These are phyloP conservation scores for Apamea sordens DNA, from an alignment of 2,888 invertebrate species.

Conservation along the genomic window DNA sequence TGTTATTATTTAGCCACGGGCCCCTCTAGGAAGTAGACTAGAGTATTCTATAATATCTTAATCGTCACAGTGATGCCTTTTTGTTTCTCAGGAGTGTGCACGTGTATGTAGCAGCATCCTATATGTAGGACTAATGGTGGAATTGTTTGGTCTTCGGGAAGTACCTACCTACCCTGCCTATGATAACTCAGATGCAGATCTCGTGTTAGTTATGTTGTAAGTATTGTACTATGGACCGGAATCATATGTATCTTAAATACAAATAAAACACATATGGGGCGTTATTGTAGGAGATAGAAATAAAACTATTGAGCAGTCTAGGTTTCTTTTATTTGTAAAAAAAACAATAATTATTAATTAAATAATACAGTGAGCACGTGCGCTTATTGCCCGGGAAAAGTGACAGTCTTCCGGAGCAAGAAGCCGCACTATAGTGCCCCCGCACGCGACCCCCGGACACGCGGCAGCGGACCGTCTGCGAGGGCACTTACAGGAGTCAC, in stretches of 20 bases:
- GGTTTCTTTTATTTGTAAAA: slow-evolving; percentile 89
- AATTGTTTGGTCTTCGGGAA: not conserved
- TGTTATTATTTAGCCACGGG: too few relatives aligned
- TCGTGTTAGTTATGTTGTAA: not conserved
- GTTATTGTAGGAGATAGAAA: slow-evolving; percentile 45
- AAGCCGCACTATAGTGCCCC: slow-evolving; percentile 77
- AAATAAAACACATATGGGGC: not conserved
- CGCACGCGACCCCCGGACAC: slow-evolving; percentile 48
- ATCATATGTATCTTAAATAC: not conserved
- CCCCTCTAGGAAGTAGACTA: too few relatives aligned
- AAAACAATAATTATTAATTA: slow-evolving; percentile 83
- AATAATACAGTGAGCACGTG: slow-evolving; percentile 87
- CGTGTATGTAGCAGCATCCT: not conserved
- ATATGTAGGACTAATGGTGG: not conserved
- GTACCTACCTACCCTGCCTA: not conserved
- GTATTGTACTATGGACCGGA: not conserved
- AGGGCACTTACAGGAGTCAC: slow-evolving; percentile 62
- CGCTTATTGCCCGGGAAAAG: slow-evolving; percentile 90
- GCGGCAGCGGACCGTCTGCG: slow-evolving; percentile 38
- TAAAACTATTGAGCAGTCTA: slow-evolving; percentile 84
- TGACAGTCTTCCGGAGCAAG: slow-evolving; percentile 89
- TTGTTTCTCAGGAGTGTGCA: not conserved
- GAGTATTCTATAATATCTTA: not conserved
- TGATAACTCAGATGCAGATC: too few relatives aligned
- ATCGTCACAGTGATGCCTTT: not conserved